These are phyloP conservation scores for Acipenser oxyrinchus DNA, from an alignment of 2,797 vertebrate genomes.

Conservation along the genomic window DNA sequence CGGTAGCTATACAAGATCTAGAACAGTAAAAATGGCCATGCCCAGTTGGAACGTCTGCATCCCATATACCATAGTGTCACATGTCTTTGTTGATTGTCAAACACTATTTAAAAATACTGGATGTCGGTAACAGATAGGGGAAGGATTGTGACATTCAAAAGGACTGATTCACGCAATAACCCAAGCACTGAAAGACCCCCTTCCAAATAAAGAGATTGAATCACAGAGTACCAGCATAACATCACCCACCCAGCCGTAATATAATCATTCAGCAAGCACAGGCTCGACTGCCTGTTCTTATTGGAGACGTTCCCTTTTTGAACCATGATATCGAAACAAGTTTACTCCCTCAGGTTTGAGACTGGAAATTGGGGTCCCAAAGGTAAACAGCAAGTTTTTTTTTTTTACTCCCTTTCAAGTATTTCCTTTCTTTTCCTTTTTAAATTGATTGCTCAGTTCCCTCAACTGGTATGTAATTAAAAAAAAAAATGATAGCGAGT, in stretches of 20 bases:
- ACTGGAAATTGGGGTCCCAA: background rate
- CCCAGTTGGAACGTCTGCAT: too few species aligned
- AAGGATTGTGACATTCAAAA: too few species aligned
- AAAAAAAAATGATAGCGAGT: slow-evolving; percentile 14
- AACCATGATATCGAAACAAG: background rate
- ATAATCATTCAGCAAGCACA: too few species aligned
- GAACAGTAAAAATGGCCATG: background rate
- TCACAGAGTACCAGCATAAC: too few species aligned
- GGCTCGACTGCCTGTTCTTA: background rate
- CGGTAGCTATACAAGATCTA: too few species aligned
- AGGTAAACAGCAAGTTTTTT: background rate
- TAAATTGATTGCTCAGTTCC: slow-evolving; percentile 10
- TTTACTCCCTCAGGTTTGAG: background rate
- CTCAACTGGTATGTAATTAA: slow-evolving; percentile 20
- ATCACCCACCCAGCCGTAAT: slow-evolving; percentile 1
- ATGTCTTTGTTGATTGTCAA: too few species aligned
- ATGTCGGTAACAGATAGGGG: background rate
- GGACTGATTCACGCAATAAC: too few species aligned
- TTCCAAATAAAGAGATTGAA: too few species aligned
- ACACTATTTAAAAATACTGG: too few species aligned
- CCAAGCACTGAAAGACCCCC: too few species aligned
- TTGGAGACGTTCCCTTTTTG: slow-evolving; percentile 1
- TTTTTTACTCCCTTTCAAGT: slow-evolving; percentile 13
- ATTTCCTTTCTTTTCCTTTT: slow-evolving; percentile 5
- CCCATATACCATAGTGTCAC: too few species aligned